A percentile compares a stretch with the other conserved stretches of the same genome.
Conservation (phyloP, 2,888 invertebrate species). For the Antheraea assamensis region DNA sequence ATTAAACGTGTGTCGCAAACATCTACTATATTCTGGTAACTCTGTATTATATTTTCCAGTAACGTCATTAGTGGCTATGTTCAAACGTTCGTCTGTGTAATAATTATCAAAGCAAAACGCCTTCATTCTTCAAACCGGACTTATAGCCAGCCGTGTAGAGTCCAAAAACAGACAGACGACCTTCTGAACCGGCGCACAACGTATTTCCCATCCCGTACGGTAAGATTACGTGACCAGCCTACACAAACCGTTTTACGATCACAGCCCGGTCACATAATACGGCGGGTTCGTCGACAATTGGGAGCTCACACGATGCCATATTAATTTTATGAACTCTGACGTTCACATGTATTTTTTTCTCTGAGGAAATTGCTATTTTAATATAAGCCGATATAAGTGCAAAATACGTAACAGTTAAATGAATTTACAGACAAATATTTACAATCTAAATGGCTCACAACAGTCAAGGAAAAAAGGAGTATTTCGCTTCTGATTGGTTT, state of each 20-base stretch:
- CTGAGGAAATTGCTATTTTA: neutral
- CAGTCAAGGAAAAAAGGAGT: neutral
- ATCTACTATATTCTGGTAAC: too few relatives aligned
- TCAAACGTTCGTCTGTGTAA: neutral
- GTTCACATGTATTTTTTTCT: neutral
- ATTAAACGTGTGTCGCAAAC: too few relatives aligned
- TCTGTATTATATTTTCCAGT: neutral
- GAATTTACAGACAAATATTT: neutral
- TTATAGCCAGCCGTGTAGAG: conserved; percentile 6
- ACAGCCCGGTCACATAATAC: conserved; percentile 28
- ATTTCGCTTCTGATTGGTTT: neutral
- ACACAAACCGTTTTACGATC: conserved; percentile 46
- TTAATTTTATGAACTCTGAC: neutral
- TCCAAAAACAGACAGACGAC: conserved; percentile 32
- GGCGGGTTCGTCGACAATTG: conserved; percentile 44
- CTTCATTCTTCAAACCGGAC: neutral
- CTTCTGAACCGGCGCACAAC: conserved; percentile 38
- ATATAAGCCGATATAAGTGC: neutral
- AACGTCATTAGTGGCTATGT: neutral
- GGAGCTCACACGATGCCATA: conserved; percentile 35
- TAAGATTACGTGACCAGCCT: conserved; percentile 51
- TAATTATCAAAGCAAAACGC: neutral
- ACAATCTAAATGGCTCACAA: neutral
- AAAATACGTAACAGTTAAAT: neutral
- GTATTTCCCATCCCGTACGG: conserved; percentile 48